phyloP scores from a whole-genome alignment of 2,888 invertebrate genomes.

The Cabera pusaria region DNA sequence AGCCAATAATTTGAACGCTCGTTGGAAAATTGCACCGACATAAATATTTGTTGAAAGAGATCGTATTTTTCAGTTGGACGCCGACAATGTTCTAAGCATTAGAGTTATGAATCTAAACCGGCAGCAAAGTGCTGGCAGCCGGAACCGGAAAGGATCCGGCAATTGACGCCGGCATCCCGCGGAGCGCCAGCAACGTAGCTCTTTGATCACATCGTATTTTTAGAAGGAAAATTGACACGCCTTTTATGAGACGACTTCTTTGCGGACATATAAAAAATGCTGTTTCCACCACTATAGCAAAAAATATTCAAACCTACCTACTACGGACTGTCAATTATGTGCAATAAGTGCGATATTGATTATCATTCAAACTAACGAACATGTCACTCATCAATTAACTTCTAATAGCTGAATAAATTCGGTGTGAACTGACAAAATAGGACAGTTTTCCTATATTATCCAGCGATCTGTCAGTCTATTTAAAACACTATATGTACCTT shows the following conservation, averaged over 20 bases:
- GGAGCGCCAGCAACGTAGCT: conserved; percentile 48
- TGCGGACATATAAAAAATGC: too few relatives aligned
- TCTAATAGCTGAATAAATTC: too few relatives aligned
- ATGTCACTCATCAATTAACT: too few relatives aligned
- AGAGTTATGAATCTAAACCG: conserved; percentile 63
- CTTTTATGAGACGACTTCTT: conserved; percentile 40
- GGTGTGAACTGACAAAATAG: too few relatives aligned
- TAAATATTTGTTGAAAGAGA: conserved; percentile 51
- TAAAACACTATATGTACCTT: too few relatives aligned
- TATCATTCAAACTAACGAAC: too few relatives aligned
- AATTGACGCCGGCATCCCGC: conserved; percentile 68
- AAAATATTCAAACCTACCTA: too few relatives aligned
- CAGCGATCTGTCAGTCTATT: too few relatives aligned
- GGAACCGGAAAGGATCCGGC: conserved; percentile 77
- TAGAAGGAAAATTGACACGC: conserved; percentile 45
- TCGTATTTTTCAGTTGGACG: conserved; percentile 58
- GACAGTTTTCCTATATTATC: too few relatives aligned
- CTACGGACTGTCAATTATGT: too few relatives aligned
- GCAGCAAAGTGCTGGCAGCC: conserved; percentile 57
- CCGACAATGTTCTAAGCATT: conserved; percentile 60
- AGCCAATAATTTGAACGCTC: conserved; percentile 17
- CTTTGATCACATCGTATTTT: conserved; percentile 50
- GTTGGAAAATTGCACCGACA: conserved; percentile 32
- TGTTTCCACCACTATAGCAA: too few relatives aligned
- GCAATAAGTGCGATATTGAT: too few relatives aligned